Conservation (phyloP, 2,888 invertebrate species). For the Agrochola lota region DNA sequence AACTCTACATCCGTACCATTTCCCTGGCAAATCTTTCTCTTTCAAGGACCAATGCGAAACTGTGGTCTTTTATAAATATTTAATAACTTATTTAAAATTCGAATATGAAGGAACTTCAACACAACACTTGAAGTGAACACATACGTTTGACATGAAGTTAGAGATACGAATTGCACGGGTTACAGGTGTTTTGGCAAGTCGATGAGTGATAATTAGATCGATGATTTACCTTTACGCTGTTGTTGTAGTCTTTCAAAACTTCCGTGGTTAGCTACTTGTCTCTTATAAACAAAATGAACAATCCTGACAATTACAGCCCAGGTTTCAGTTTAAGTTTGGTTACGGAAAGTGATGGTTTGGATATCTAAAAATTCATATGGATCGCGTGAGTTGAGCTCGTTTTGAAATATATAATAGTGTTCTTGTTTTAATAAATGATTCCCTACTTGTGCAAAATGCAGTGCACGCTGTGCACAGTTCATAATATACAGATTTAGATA, state of each 20-base stretch:
- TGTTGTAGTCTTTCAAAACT: constrained; percentile 42
- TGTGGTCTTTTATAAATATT: background rate
- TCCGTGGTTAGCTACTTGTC: constrained; percentile 44
- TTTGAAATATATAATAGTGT: background rate
- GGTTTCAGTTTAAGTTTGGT: constrained; percentile 29
- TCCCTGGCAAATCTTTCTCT: background rate
- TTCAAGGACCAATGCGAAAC: no score
- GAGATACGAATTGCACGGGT: background rate
- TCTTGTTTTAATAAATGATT: background rate
- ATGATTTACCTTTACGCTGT: constrained; percentile 39
- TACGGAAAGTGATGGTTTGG: constrained; percentile 57
- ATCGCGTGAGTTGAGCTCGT: constrained; percentile 66
- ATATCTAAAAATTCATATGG: constrained; percentile 60
- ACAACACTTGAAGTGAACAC: background rate
- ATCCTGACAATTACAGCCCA: background rate
- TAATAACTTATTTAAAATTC: background rate
- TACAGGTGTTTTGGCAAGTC: background rate
- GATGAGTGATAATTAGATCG: constrained; percentile 3
- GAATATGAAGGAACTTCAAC: background rate
- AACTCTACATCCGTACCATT: background rate
- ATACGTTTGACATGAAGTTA: background rate
- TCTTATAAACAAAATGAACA: constrained; percentile 50
- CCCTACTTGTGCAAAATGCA: background rate
- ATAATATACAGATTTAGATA: constrained; percentile 18
- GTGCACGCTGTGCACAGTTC: background rate